These are phyloP conservation scores for Tyrannus savana DNA, from an alignment of 2,113 vertebrate species.

Conservation along the genomic window DNA sequence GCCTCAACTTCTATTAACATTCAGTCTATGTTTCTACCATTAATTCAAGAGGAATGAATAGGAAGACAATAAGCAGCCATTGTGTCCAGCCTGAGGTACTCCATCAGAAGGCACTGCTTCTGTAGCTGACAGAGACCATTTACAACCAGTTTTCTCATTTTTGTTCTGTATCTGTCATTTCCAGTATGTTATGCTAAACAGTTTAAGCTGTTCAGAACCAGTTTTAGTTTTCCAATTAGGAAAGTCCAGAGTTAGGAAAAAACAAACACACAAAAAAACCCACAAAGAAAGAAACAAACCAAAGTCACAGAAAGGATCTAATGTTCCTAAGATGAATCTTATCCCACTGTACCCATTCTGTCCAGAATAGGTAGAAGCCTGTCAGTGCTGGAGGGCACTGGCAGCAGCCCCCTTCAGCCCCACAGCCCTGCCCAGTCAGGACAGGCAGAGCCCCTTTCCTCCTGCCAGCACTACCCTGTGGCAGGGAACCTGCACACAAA, in stretches of 20 bases:
- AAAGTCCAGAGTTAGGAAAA: neutral
- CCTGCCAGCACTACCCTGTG: neutral
- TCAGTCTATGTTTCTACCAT: slow-evolving; percentile 43
- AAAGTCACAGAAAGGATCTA: neutral
- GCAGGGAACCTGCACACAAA: neutral
- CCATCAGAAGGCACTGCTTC: neutral
- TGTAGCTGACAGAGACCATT: neutral
- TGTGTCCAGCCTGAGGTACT: neutral
- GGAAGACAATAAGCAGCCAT: neutral
- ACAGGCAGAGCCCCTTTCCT: neutral
- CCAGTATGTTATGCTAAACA: neutral
- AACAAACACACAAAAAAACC: neutral
- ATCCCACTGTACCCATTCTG: fast-evolving
- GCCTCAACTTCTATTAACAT: slow-evolving; percentile 56
- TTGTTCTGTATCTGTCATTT: neutral
- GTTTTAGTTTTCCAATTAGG: neutral
- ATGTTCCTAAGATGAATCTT: neutral
- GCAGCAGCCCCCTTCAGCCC: neutral
- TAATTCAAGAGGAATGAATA: slow-evolving; percentile 65
- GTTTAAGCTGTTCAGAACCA: neutral
- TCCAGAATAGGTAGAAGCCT: neutral
- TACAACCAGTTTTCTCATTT: fast-evolving
- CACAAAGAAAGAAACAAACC: neutral
- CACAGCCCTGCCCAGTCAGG: neutral
- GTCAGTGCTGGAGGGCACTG: neutral